Conservation (phyloP, 2,797 vertebrate species). For the Sebastes reedi region DNA sequence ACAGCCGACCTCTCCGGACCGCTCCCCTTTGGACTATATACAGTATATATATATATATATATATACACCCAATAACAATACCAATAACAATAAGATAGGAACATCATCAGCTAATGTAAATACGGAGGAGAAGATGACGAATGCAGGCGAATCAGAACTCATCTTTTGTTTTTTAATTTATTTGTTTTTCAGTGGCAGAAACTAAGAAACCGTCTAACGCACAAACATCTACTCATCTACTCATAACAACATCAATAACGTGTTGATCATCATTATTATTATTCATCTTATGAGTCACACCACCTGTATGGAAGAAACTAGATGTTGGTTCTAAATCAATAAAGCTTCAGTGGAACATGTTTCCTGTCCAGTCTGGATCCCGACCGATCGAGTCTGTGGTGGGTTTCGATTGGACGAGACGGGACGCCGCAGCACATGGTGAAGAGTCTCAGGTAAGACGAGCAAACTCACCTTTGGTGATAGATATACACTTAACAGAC, state of each 20-base stretch:
- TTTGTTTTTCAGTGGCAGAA: background rate
- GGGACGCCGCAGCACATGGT: too few relatives aligned
- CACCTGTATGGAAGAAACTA: background rate
- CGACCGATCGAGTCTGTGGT: too few relatives aligned
- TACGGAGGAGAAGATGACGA: too few relatives aligned
- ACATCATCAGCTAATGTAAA: too few relatives aligned
- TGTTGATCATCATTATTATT: background rate
- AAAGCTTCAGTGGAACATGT: slow-evolving; percentile 20
- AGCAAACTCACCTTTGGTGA: too few relatives aligned
- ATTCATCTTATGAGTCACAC: background rate
- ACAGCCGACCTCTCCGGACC: slow-evolving; percentile 28
- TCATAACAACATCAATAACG: background rate
- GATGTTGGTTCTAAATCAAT: slow-evolving; percentile 14
- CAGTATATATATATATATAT: background rate
- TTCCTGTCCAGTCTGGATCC: background rate
- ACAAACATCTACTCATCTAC: too few relatives aligned
- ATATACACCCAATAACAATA: too few relatives aligned
- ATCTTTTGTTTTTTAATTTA: background rate
- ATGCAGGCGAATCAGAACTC: background rate
- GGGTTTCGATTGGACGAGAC: too few relatives aligned
- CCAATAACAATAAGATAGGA: too few relatives aligned
- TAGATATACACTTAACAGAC: too few relatives aligned
- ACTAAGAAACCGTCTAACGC: too few relatives aligned
- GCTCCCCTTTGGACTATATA: slow-evolving; percentile 12
- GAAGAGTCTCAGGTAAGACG: too few relatives aligned